These are phyloP conservation scores for human DNA, from an alignment of 2,113 vertebrate genomes.

Conservation along the genomic window DNA sequence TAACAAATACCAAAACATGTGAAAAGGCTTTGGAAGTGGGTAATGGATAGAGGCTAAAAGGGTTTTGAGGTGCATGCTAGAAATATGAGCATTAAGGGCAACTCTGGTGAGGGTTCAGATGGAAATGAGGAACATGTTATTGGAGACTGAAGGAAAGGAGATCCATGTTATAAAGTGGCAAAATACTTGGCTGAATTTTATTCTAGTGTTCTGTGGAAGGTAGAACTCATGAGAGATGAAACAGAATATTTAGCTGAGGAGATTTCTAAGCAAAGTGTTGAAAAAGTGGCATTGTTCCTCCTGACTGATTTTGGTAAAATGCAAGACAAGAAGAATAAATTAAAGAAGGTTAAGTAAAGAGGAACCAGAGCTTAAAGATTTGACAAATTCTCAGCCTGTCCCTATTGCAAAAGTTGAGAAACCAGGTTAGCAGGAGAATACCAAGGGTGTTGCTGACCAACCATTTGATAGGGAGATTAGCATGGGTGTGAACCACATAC, in stretches of 20 bases:
- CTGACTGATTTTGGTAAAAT: background rate
- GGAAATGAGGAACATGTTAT: background rate
- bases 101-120: background rate
- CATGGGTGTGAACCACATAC: background rate
- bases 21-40: background rate
- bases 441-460: background rate
- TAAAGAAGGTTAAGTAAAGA: background rate
- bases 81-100: background rate
- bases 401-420: background rate
- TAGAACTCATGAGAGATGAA: background rate
- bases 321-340: background rate
- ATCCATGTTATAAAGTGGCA: background rate
- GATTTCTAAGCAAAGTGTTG: background rate
- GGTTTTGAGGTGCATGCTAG: background rate
- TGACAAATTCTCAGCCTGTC: background rate
- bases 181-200: background rate
- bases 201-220: background rate
- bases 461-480: background rate
- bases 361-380: background rate
- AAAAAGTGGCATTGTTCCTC: background rate
- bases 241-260: background rate
- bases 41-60: background rate
- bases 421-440: background rate
- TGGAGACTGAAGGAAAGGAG: background rate
- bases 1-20: background rate